Evolutionary conservation across 1,140 invertebrate species (phyloP), one percentile per base, ranked within the genome.

Genomic region (Drosophila kikkawai): DNA sequence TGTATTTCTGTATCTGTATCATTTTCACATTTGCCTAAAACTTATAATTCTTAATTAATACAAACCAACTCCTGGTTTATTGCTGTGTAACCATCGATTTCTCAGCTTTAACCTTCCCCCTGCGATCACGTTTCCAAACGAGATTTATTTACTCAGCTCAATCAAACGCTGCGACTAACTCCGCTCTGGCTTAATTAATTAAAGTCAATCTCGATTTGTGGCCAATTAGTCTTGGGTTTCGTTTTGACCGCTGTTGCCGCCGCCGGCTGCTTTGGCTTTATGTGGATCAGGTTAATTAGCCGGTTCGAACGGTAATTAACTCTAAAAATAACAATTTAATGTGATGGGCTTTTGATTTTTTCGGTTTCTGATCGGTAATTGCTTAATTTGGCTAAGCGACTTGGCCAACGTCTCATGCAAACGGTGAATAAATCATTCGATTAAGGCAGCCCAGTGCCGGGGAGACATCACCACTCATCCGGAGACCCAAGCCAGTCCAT

Each of bases 251-350:
- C 44, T 73, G 78, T 59, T 59, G 50, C 58, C 48, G 75, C 68
- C 75, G 64, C 44, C 48, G 59, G 64, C 56, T 13, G 45, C 19
- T 50, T 64, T 70, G 58, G 45, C 59, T 84, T 66, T 80, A 88
- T 88, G 80, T 88, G 85, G 74, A 88, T 84, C 84, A 84, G 78
- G 80, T 90, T 84, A 84, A 88, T 88, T 88, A 90, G 74, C 70
- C 55, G 56, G 26, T 57, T 58, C 44, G 59, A 65, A 69, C 56
- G 59, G 70, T 76, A 88, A 88, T 88, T 83, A 84, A 73, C 68
- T 66, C 65, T 69, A 68, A 64, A 66, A 71, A 76, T 59, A 83
- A 79, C 79, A 64, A 86, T 79, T 87, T 82, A 84, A 88, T 90
- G 80, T 66, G 58, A 71, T 75, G 63, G 63, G 32, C 59, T 32